Evolutionary conservation across 2,888 invertebrate species (phyloP), one percentile per base, ranked within the genome.

Genomic region (Eudasyphora cyanicolor): DNA sequence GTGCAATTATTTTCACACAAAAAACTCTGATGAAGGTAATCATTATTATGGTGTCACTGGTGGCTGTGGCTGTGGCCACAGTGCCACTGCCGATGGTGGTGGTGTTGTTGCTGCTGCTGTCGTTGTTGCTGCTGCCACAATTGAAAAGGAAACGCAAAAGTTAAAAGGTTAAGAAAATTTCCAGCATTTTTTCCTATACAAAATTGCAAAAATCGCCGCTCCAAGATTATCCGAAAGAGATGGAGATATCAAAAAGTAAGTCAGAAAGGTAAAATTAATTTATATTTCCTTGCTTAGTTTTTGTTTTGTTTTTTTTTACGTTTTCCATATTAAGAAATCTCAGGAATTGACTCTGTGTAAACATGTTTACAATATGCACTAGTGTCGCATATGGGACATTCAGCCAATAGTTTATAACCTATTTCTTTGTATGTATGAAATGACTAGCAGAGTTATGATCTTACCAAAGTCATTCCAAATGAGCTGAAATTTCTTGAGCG

Each of bases 251-350:
- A 60, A 62, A 51, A 67, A 38, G 49, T 71, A 35, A 74, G 29
- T 21, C 19, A 67, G n/a, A 21, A 42, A n/a, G n/a, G 62, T 29
- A 73, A 69, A 79, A 74, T 60, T 62, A 75, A 75, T 78, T 77
- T 82, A 38, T 71, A 78, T 83, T 80, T 80, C 79, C 79, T 77
- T 64, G 64, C 21, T 60, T 51, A 42, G 10, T 12, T 35, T 62
- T 62, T 42, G 64, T 64, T 29, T 79, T 35, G n/a, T 24, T 8
- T 45, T 69, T 69, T 76, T 77, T 64, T 64, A 76, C 75, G 71
- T 81, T 84, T 81, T 71, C 60, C 78, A 81, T 14, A 84, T 84
- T 84, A 79, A 84, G 84, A 84, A 84, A 84, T 84, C 81, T 32
- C 77, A 70, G 49, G 17, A 24, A 35, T 42, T 67, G 67, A 73